Evolutionary conservation across 2,113 vertebrate genomes (phyloP), one percentile per base, ranked within the genome.

Genomic region (Alosa alosa): DNA sequence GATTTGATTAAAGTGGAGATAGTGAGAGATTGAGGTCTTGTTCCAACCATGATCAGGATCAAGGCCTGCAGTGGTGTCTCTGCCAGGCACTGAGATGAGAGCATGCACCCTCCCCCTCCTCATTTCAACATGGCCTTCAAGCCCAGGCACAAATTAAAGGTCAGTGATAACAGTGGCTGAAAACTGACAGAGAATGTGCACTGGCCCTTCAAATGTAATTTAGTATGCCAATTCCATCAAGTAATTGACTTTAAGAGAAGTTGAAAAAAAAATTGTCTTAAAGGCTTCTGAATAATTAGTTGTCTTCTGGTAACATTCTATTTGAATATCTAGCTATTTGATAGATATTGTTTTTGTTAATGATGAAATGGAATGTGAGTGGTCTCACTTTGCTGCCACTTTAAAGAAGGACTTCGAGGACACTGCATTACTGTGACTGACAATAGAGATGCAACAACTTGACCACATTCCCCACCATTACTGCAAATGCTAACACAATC

Each of bases 11-110:
- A 98, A 98, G 93, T 91, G 93, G 95, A 98, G 97, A 97, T 97
- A 97, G 96, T 96, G 96, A 96, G 94, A 98, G 97, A 99, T 97
- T 98, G 97, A 99, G 97, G 97, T 99, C 97, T 98, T 98, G 96
- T 99, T 98, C 96, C 95, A 96, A 95, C 96, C 95, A 96, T 92
- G 89, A 94, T 93, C 93, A 94, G 94, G 97, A 98, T 97, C 97
- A 99, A 97, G 97, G 96, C 95, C 94, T 94, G 94, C 96, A 97
- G 98, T 98, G 95, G 96, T 95, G 95, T 96, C 96, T 96, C 92
- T 91, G 90, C 83, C 91, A 94, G 31, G 94, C 91, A 94, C 91
- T 83, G 92, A 84, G 31, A 85, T 45, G 81, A 81, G 85, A 57
- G 31, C 72, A 84, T 1, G 31, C 82, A 17, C 8, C 44, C 46